Conservation (phyloP, 2,888 invertebrate species). For the Plutella xylostella region DNA sequence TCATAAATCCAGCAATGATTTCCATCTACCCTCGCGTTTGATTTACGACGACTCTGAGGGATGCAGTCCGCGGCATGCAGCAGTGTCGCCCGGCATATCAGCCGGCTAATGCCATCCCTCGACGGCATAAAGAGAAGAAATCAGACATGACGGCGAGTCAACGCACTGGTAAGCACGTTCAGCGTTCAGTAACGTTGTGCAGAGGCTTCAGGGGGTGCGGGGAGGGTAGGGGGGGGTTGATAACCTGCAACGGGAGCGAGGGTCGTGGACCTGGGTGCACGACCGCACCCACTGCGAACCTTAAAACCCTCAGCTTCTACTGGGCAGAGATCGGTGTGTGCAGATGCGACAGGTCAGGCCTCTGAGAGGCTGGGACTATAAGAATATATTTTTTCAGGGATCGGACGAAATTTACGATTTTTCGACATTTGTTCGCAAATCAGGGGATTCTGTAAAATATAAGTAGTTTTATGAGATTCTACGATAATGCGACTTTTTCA, state of each 20-base stretch:
- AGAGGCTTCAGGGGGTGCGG: slow-evolving; percentile 55
- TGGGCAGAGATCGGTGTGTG: slow-evolving; percentile 20
- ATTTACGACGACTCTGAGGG: too few species aligned
- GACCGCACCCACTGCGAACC: slow-evolving; percentile 49
- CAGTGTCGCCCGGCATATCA: too few species aligned
- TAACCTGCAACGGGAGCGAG: slow-evolving; percentile 66
- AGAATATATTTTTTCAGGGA: too few species aligned
- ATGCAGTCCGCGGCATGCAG: too few species aligned
- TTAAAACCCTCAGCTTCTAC: slow-evolving; percentile 29
- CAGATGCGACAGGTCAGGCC: slow-evolving; percentile 18
- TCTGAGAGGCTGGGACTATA: too few species aligned
- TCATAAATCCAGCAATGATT: too few species aligned
- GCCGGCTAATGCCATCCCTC: too few species aligned
- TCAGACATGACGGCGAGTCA: slow-evolving; percentile 41
- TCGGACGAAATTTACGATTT: background rate
- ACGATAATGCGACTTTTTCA: too few species aligned
- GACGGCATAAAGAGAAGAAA: too few species aligned
- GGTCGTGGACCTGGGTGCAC: slow-evolving; percentile 58
- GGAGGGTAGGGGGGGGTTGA: slow-evolving; percentile 46
- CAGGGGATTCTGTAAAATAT: too few species aligned
- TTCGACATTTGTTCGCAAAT: background rate
- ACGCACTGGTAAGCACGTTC: slow-evolving; percentile 45
- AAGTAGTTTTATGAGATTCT: too few species aligned
- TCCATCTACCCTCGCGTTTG: too few species aligned
- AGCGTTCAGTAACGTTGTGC: slow-evolving; percentile 54